These are phyloP conservation scores for Erythrolamprus reginae DNA, from an alignment of 2,113 vertebrate species.

Conservation along the genomic window DNA sequence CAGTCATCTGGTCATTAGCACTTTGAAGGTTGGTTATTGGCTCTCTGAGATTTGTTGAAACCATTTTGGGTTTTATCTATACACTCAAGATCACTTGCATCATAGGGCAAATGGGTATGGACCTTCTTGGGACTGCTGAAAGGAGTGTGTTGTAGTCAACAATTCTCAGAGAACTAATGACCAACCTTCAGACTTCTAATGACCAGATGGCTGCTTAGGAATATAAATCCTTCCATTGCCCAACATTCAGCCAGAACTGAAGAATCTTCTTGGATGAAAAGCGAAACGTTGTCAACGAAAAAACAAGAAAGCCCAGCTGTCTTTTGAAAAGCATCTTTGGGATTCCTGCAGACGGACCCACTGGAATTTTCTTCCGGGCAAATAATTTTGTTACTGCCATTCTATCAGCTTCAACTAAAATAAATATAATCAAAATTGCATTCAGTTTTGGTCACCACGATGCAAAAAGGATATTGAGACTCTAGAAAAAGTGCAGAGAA, in stretches of 20 bases:
- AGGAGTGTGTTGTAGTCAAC: neutral
- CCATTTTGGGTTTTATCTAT: neutral
- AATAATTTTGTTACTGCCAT: neutral
- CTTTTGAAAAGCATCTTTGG: neutral
- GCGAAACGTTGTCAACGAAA: neutral
- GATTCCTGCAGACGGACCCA: neutral
- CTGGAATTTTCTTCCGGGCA: neutral
- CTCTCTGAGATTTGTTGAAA: neutral
- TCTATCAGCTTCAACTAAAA: neutral
- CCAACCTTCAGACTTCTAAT: neutral
- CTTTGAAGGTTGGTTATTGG: neutral
- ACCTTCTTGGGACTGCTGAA: neutral
- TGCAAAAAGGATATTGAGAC: no score
- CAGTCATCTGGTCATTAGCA: neutral
- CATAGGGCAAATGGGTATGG: neutral
- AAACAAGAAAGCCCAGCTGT: neutral
- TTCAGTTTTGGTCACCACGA: no score
- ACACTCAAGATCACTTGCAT: neutral
- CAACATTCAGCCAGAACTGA: neutral
- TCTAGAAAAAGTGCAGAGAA: no score
- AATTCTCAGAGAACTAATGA: neutral
- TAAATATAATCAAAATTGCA: neutral
- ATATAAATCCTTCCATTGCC: neutral
- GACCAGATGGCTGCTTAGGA: neutral
- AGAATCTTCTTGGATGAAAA: neutral